These are phyloP conservation scores for Idaea dimidiata DNA, from an alignment of 2,888 invertebrate genomes.

Conservation along the genomic window DNA sequence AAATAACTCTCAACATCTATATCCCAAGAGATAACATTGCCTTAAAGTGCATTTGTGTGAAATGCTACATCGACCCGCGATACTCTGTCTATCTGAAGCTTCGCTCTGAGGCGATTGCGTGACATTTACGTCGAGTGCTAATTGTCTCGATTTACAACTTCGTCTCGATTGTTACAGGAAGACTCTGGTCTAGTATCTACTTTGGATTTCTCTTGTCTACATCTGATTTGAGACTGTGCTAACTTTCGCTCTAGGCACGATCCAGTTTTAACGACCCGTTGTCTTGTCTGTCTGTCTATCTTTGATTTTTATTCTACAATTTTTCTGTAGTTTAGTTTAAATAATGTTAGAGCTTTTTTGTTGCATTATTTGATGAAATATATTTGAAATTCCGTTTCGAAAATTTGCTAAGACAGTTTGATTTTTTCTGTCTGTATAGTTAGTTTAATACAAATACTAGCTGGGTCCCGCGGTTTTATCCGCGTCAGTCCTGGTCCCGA, in stretches of 20 bases:
- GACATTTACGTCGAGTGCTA: conserved; percentile 69
- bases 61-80: conserved; percentile 23
- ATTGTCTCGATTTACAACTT: conserved; percentile 46
- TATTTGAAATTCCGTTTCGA: too few relatives aligned
- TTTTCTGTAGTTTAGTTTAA: conserved; percentile 12
- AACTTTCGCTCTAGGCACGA: conserved; percentile 69
- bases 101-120: conserved; percentile 49
- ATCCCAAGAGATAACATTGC: background rate
- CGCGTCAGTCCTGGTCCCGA: too few relatives aligned
- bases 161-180: conserved; percentile 54
- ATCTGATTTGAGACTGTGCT: conserved; percentile 65
- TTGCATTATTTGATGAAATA: too few relatives aligned
- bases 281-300: conserved; percentile 23
- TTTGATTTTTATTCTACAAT: conserved; percentile 33
- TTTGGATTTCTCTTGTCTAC: conserved; percentile 61
- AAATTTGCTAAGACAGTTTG: too few relatives aligned
- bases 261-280: conserved; percentile 54
- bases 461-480: too few relatives aligned
- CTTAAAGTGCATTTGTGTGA: conserved; percentile 14
- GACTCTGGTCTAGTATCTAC: conserved; percentile 51
- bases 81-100: conserved; percentile 18
- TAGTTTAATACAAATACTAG: too few relatives aligned
- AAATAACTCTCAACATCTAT: background rate
- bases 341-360: too few relatives aligned
- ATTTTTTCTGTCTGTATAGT: too few relatives aligned